Conservation (phyloP, 2,797 vertebrate genomes). For the Pipistrellus kuhlii region DNA sequence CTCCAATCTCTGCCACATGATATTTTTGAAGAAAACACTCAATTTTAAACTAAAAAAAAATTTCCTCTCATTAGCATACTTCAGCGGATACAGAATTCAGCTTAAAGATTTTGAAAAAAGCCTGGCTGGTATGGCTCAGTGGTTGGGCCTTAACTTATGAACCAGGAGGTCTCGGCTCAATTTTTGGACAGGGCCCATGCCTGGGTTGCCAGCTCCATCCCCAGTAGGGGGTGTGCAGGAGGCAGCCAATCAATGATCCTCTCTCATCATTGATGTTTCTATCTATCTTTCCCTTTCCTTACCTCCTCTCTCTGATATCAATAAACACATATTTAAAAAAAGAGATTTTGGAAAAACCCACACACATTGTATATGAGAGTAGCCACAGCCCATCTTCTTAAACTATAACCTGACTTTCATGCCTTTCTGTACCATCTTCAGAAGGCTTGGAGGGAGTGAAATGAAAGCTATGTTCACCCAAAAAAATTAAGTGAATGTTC, state of each 20-base stretch:
- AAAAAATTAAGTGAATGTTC: neutral
- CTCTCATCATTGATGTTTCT: too few species aligned
- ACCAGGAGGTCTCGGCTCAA: too few species aligned
- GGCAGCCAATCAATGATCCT: too few species aligned
- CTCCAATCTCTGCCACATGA: rapidly evolving
- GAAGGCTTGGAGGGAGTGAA: neutral
- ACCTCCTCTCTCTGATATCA: too few species aligned
- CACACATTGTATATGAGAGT: neutral
- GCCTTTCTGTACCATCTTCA: neutral
- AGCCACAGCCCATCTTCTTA: neutral
- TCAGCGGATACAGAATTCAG: neutral
- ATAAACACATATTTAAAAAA: neutral
- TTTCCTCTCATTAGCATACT: neutral
- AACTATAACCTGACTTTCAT: neutral
- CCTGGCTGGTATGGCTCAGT: too few species aligned
- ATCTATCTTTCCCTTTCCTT: too few species aligned
- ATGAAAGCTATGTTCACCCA: neutral
- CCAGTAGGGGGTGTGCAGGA: too few species aligned
- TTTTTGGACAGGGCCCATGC: too few species aligned
- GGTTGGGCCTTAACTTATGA: too few species aligned
- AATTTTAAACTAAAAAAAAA: neutral
- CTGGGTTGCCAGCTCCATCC: too few species aligned
- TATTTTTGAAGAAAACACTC: neutral
- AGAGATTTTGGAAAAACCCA: neutral
- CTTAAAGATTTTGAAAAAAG: neutral